Conservation (phyloP, 1,140 invertebrate genomes). For the Laupala kohalensis region DNA sequence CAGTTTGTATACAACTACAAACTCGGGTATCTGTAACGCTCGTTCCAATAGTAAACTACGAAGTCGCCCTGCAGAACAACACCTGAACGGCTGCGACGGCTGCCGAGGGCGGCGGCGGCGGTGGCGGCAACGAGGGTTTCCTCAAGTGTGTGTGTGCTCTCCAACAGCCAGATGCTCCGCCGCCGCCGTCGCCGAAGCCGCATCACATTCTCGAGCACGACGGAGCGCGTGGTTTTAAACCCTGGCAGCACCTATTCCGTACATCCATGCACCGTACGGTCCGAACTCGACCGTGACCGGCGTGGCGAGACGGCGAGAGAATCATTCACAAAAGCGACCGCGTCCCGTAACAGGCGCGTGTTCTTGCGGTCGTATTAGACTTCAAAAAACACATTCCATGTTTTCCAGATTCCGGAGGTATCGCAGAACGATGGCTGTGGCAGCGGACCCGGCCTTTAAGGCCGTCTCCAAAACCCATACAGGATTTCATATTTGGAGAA, state of each 20-base stretch:
- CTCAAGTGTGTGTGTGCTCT: neutral
- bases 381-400: slow-evolving; percentile 21
- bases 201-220: neutral
- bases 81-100: no score
- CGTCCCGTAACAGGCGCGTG: slow-evolving; percentile 11
- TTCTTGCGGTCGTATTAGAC: slow-evolving; percentile 17
- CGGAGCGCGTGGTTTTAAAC: neutral
- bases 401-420: slow-evolving; percentile 5
- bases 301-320: neutral
- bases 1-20: no score
- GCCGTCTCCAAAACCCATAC: slow-evolving; percentile 26
- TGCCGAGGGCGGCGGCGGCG: no score
- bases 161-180: neutral
- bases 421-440: slow-evolving; percentile 4
- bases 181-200: no score
- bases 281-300: neutral
- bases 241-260: neutral
- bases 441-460: slow-evolving; percentile 24
- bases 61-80: no score
- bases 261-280: neutral
- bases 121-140: neutral
- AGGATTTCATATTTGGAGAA: slow-evolving; percentile 33
- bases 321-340: neutral
- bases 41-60: no score
- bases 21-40: no score